Conservation (phyloP, 2,113 vertebrate genomes). For the Centropus bengalensis region DNA sequence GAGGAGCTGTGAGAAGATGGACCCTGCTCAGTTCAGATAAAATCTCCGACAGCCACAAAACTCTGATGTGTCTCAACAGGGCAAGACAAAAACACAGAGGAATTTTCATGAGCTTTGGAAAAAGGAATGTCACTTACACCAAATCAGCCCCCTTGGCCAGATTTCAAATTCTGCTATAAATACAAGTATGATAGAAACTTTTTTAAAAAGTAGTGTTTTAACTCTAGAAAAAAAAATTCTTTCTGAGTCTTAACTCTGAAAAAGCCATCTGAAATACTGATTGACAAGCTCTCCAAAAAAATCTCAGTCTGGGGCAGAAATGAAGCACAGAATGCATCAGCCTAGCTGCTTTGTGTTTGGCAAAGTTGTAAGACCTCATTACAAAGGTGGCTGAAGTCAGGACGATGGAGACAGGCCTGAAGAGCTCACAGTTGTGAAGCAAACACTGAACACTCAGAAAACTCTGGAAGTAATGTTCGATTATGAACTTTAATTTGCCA, state of each 20-base stretch:
- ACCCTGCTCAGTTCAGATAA: background rate
- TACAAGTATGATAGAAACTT: background rate
- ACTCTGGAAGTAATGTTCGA: background rate
- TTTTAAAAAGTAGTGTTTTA: background rate
- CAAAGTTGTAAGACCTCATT: background rate
- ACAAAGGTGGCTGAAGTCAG: background rate
- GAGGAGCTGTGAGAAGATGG: background rate
- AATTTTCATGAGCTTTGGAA: background rate
- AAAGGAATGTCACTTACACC: background rate
- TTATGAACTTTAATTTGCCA: background rate
- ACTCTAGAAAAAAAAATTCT: background rate
- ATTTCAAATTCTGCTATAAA: background rate
- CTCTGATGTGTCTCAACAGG: background rate
- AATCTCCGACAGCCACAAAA: background rate
- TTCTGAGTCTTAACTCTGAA: background rate
- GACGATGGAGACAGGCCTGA: accelerated
- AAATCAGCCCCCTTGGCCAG: background rate
- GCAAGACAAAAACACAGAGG: background rate
- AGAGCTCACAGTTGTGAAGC: accelerated
- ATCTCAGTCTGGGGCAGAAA: background rate
- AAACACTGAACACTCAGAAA: background rate
- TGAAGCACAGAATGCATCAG: background rate
- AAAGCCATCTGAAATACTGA: background rate
- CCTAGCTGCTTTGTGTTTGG: background rate
- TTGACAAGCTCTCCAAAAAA: background rate